These are phyloP conservation scores for Bothrops jararaca DNA, from an alignment of 2,113 vertebrate genomes.

Conservation along the genomic window DNA sequence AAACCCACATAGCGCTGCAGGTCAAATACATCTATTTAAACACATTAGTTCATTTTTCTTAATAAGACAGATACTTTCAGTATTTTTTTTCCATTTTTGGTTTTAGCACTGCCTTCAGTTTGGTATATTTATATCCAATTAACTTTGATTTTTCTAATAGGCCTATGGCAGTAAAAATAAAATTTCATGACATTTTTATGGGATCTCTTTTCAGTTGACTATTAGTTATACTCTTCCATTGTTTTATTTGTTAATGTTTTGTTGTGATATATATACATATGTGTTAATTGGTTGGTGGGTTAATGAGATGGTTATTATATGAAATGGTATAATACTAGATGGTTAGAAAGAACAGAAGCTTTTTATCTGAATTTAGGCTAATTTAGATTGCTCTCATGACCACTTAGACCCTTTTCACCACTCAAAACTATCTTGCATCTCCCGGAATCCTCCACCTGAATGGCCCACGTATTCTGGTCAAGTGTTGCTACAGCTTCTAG, in stretches of 20 bases:
- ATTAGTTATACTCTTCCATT: not conserved
- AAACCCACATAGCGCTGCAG: not conserved
- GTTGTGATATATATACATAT: not conserved
- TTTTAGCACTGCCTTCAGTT: constrained; percentile 36
- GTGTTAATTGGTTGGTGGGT: constrained; percentile 8
- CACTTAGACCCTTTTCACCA: not conserved
- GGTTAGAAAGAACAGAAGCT: not conserved
- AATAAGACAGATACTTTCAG: not conserved
- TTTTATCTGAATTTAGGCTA: not conserved
- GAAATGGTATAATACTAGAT: not conserved
- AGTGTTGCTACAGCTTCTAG: too few species aligned
- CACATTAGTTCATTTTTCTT: not conserved
- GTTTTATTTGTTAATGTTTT: not conserved
- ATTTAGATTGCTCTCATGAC: not conserved
- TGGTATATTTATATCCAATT: constrained; percentile 25
- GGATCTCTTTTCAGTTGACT: not conserved
- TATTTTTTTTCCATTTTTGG: not conserved
- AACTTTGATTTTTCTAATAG: constrained; percentile 11
- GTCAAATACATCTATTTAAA: not conserved
- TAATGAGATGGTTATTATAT: constrained; percentile 10
- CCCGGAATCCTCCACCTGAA: not conserved
- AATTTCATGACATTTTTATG: constrained; percentile 13
- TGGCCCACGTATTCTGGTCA: not conserved
- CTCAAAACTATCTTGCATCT: not conserved
- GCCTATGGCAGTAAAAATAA: accelerated